phyloP scores from a whole-genome alignment of 2,797 vertebrate genomes.

The Danio albolineatus region DNA sequence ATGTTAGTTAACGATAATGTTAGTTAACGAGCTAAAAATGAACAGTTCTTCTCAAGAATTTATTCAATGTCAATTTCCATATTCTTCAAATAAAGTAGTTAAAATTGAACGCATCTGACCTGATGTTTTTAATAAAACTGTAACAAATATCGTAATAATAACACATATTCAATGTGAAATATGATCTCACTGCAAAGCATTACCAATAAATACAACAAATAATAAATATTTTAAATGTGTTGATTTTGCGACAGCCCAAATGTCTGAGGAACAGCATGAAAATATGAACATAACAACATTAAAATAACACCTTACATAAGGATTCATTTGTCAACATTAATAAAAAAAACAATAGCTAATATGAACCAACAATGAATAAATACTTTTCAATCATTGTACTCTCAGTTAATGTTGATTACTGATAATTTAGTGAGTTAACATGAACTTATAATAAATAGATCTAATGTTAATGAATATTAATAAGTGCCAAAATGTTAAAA shows the following conservation, averaged over 20 bases:
- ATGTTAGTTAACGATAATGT: too few relatives aligned
- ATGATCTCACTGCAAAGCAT: neutral
- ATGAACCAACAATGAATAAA: too few relatives aligned
- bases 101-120: neutral
- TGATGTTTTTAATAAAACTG: neutral
- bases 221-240: neutral
- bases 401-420: too few relatives aligned
- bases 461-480: too few relatives aligned
- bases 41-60: neutral
- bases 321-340: too few relatives aligned
- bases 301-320: slow-evolving; percentile 17
- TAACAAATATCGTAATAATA: neutral
- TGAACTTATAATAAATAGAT: too few relatives aligned
- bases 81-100: neutral
- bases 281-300: slow-evolving; percentile 47
- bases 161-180: neutral
- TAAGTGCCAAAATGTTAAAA: too few relatives aligned
- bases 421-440: too few relatives aligned
- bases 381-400: too few relatives aligned
- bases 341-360: too few relatives aligned
- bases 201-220: slow-evolving; percentile 18
- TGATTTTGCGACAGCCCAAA: neutral
- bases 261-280: neutral
- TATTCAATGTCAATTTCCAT: neutral
- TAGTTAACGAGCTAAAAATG: neutral